Percentiles rank a stretch among this genome's conserved stretches.
Evolutionary conservation across 2,113 vertebrate genomes (phyloP).

Genomic region (Loxodonta africana): DNA sequence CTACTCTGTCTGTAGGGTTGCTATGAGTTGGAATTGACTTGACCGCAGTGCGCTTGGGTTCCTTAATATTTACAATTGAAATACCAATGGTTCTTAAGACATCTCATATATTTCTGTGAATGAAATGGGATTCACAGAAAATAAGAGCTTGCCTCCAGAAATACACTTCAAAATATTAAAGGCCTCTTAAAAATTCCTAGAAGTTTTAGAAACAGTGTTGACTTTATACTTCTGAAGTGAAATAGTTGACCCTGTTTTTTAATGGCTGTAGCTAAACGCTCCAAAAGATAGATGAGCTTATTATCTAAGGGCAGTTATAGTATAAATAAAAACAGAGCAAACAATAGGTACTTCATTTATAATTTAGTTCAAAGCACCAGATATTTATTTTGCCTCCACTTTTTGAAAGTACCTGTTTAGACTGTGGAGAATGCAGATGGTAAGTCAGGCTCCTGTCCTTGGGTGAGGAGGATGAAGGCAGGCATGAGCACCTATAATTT

Average conservation of each 20-base stretch:
- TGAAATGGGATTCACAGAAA: slow-evolving; percentile 72
- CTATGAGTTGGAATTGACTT: too few species aligned
- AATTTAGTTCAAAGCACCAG: background rate
- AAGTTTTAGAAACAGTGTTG: background rate
- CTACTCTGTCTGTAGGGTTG: too few species aligned
- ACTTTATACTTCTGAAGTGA: slow-evolving; percentile 64
- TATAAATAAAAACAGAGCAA: slow-evolving; percentile 34
- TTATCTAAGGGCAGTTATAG: background rate
- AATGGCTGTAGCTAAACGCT: background rate
- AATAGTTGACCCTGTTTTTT: background rate
- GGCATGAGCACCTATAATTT: background rate
- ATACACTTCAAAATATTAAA: slow-evolving; percentile 65
- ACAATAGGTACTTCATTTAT: slow-evolving; percentile 7
- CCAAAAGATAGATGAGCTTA: slow-evolving; percentile 18
- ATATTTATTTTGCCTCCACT: background rate
- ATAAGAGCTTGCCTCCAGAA: slow-evolving; percentile 32
- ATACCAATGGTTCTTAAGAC: slow-evolving; percentile 66
- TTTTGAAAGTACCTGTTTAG: background rate
- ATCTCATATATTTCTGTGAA: slow-evolving; percentile 74
- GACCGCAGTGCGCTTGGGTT: background rate
- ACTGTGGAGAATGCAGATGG: background rate
- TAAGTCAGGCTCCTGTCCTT: background rate
- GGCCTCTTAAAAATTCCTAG: slow-evolving; percentile 54
- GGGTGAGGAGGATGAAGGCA: background rate
- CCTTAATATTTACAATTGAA: slow-evolving; percentile 78